phyloP scores from a whole-genome alignment of 64 coral and sea anemone species.

The Astreopora myriophthalma region DNA sequence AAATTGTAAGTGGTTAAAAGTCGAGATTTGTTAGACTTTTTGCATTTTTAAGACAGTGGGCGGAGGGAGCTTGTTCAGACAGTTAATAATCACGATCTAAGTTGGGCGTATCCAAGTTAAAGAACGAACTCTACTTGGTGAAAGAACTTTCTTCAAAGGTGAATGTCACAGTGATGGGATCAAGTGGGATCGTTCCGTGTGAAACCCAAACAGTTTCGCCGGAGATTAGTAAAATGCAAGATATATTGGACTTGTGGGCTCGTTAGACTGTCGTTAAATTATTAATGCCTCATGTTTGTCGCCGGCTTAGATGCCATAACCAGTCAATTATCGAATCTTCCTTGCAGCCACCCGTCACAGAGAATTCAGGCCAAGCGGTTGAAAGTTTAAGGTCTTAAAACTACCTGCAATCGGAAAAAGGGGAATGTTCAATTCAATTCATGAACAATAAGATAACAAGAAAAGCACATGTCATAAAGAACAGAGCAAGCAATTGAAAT shows the following conservation, averaged over 20 bases:
- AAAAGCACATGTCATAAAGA: constrained; percentile 13
- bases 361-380: neutral
- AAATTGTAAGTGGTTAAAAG: too few species aligned
- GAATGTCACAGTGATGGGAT: constrained; percentile 13
- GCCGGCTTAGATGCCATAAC: neutral
- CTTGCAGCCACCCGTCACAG: neutral
- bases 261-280: constrained; percentile 19
- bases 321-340: constrained; percentile 10
- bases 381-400: neutral
- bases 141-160: neutral
- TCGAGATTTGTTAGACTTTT: neutral
- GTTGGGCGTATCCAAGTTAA: neutral
- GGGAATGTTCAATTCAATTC: constrained; percentile 23
- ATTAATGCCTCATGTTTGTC: constrained; percentile 36
- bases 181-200: neutral
- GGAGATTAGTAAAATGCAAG: neutral
- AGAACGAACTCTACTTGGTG: neutral
- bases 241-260: neutral
- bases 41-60: neutral
- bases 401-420: neutral
- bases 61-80: neutral
- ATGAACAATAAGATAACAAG: constrained; percentile 3
- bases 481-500: neutral
- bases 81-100: neutral
- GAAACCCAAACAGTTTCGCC: neutral